A percentile compares a stretch with the other conserved stretches of the same genome.
Conservation (phyloP, 2,888 invertebrate species). For the Lepidocyrtoides sp. region DNA sequence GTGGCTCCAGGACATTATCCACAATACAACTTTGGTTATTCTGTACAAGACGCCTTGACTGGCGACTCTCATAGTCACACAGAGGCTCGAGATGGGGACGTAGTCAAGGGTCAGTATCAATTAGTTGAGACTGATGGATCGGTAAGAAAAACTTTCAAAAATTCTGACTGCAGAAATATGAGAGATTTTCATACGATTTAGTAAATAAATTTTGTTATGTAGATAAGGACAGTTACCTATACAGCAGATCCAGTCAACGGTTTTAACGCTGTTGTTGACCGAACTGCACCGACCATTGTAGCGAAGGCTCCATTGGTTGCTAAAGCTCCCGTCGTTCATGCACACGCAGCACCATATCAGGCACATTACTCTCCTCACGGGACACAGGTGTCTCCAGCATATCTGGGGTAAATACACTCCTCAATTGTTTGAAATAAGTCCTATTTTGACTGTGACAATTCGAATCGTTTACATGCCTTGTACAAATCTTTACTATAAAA, state of each 20-base stretch:
- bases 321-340: conserved; percentile 72
- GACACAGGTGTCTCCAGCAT: background rate
- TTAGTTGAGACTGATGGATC: conserved; percentile 72
- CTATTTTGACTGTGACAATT: no score
- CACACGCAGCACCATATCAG: background rate
- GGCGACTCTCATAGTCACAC: conserved; percentile 73
- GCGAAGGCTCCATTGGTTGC: no score
- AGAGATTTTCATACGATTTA: no score
- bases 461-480: no score
- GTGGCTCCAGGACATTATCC: conserved; percentile 38
- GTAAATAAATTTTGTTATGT: no score
- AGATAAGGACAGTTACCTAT: conserved; percentile 71
- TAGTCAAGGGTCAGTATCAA: conserved; percentile 75
- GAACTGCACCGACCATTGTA: conserved; percentile 46
- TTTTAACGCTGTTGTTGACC: conserved; percentile 73
- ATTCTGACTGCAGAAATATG: no score
- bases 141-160: no score
- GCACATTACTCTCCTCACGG: no score
- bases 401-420: background rate
- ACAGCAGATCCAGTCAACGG: conserved; percentile 65
- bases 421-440: no score
- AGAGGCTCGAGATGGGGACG: conserved; percentile 77
- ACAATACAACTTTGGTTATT: conserved; percentile 67
- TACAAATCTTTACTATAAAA: no score
- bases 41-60: conserved; percentile 71